These are phyloP conservation scores for Asteroscopus sphinx DNA, from an alignment of 2,888 invertebrate genomes.

Conservation along the genomic window DNA sequence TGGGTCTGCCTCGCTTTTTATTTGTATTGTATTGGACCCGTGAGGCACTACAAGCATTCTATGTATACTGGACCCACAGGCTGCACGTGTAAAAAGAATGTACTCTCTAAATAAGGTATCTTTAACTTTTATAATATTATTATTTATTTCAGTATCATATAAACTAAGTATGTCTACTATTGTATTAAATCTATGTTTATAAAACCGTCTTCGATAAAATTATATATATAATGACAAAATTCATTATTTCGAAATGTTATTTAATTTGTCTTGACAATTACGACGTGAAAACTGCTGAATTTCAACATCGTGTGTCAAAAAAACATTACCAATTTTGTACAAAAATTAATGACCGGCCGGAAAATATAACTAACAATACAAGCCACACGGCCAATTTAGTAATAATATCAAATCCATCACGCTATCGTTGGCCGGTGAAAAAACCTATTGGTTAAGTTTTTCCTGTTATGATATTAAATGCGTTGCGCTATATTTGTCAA, in stretches of 20 bases:
- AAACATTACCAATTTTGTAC: slow-evolving; percentile 11
- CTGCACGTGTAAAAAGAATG: no score
- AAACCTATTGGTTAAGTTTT: slow-evolving; percentile 56
- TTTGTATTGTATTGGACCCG: no score
- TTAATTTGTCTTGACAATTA: background rate
- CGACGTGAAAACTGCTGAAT: slow-evolving; percentile 1
- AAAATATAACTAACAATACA: slow-evolving; percentile 22
- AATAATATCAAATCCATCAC: slow-evolving; percentile 56
- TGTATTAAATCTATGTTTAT: background rate
- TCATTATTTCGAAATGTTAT: no score
- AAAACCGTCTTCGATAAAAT: no score
- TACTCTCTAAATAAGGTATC: no score
- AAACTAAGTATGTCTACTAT: no score
- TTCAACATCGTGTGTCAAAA: background rate
- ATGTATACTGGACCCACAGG: no score
- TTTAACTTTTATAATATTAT: no score
- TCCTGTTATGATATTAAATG: slow-evolving; percentile 63
- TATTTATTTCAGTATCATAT: no score
- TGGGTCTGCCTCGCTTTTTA: no score
- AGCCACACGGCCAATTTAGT: slow-evolving; percentile 42
- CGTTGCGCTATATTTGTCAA: slow-evolving; percentile 67
- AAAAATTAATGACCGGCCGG: slow-evolving; percentile 20
- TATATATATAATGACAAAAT: no score
- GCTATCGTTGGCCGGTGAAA: slow-evolving; percentile 42
- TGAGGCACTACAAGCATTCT: no score